Base-by-base conservation (phyloP, 2,888 invertebrate genomes). In the Chrysolina americana region DNA sequence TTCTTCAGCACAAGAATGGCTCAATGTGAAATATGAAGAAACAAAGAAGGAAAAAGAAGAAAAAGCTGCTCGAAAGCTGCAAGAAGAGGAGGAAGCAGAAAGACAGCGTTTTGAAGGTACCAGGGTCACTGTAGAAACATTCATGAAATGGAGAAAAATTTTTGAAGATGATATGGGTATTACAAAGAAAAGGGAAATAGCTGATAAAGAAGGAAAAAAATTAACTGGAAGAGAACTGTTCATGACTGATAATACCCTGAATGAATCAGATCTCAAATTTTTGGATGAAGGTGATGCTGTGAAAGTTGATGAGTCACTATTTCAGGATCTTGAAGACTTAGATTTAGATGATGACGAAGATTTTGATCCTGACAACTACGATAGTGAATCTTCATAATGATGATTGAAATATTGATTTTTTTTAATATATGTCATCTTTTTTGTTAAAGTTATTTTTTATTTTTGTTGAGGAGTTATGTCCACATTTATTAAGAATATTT, bases 181-280 rank as follows among this genome's bases (percentile, higher is more conserved):
- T 64, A 91, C 92, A 0, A 93, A 93, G 6, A 93, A 92, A 85
- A 90, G 92, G 72, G 95, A 94, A 84, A 92, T 92, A 75, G 91
- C 92, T 65, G 91, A 92, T 41, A 92, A 92, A 77, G 94, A 94
- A 76, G 92, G 91, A 48, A 95, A 93, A 84, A 97, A 98, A 88
- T 89, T 97, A 50, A 98, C 98, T 0, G 99, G 99, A 17, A 93
- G 92, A 86, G 98, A 99, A 88, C 89, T 99, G 70, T 99, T 99
- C 90, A 91, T 98, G 88, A 92, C 92, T 71, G 99, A 99, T 87
- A 95, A 94, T 77, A 95, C 98, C 1, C 91, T 99, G 80, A 96
- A 96, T 88, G 96, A 98, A 84, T 99, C 99, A 5, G 99, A 99
- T 90, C 93, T 99, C 74, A 95, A 97, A 88, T 98, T 97, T 90